Evolutionary conservation across 2,888 invertebrate species (phyloP), one percentile per base, ranked within the genome.

Genomic region (Cynaeus angustus): DNA sequence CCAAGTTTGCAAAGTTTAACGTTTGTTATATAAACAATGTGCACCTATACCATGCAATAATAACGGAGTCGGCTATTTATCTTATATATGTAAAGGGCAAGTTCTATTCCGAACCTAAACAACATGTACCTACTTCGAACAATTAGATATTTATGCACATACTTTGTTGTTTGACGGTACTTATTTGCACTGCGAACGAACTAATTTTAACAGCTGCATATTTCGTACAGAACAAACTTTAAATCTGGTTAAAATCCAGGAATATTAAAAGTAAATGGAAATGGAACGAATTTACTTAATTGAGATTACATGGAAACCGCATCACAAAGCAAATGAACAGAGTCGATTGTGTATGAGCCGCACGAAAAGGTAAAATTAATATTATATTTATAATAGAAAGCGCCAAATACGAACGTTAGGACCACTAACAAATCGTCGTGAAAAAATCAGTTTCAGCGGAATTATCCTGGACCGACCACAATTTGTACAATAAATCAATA

Each of bases 11-110:
- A 77, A 83, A 84, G 82, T 83, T 83, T 81, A 82, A 81, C 82
- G 82, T 84, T 84, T 84, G 84, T 84, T 83, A 82, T 83, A 84
- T 84, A 84, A 84, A 85, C 84, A 83, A 82, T 80, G 79, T 81
- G 78, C 80, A 80, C 81, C 80, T 81, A 80, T 76, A 78, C 76
- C 77, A 74, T 79, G 80, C 80, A 82, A 82, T 80, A 81, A 80
- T 81, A 82, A 80, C 80, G 75, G 77, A 76, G 73, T 78, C 72
- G 76, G 79, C 78, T 82, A 81, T 82, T 82, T 82, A 81, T 81
- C 81, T 82, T 82, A 70, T 72, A 69, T 74, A 70, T 74, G 73
- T 77, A 76, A 76, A 13, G 78, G 76, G 72, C 75, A 75, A 75
- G 72, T 77, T 74, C 76, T 73, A 75, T 64, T 72, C 70, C 68